Conservation (phyloP, 2,797 vertebrate species). For the Acanthurus tractus region DNA sequence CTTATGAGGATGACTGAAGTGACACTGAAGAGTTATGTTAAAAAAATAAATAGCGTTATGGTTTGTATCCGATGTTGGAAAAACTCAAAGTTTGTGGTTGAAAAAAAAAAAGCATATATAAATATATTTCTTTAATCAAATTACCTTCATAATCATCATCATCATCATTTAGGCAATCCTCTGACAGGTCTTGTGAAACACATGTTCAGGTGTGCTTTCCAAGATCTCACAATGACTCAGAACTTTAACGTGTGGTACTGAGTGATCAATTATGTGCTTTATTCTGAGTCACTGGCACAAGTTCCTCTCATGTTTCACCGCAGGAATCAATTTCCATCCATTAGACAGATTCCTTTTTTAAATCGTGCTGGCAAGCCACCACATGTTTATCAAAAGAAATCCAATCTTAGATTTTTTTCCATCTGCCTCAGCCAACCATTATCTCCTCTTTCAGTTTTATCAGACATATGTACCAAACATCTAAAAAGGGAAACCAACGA, state of each 20-base stretch:
- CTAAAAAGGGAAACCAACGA: background rate
- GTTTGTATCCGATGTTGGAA: background rate
- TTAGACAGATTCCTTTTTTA: background rate
- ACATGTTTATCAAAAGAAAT: constrained; percentile 28
- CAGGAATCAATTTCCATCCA: background rate
- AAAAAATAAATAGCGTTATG: background rate
- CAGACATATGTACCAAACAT: background rate
- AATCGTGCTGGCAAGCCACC: background rate
- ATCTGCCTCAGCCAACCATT: background rate
- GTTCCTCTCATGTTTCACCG: background rate
- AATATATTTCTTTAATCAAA: too few species aligned
- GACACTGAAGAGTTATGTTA: background rate
- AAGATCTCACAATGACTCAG: too few species aligned
- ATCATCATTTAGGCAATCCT: background rate
- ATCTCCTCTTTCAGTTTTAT: constrained; percentile 19
- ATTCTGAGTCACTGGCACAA: background rate
- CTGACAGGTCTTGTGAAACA: background rate
- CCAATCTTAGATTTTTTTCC: constrained; percentile 12
- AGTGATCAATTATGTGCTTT: background rate
- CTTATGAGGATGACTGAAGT: background rate
- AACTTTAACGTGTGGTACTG: background rate
- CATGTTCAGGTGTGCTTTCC: background rate
- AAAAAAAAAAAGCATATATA: background rate
- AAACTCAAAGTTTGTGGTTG: background rate
- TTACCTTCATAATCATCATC: background rate